phyloP scores from a whole-genome alignment of 2,888 invertebrate genomes.

The Machimus atricapillus region DNA sequence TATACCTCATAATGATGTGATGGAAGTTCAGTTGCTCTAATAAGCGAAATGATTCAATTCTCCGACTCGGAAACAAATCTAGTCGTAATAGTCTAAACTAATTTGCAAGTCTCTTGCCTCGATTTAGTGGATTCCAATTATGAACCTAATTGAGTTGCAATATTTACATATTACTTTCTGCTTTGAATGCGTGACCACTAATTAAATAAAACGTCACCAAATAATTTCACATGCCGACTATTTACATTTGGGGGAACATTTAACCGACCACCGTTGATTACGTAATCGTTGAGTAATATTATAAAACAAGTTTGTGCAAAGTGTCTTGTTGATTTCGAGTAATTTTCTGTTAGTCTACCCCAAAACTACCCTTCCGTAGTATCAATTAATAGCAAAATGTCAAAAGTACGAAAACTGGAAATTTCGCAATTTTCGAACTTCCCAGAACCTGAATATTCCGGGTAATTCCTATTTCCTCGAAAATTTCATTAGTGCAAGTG shows the following conservation, averaged over 20 bases:
- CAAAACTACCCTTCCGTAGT: neutral
- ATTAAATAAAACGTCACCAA: neutral
- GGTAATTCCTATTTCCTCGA: neutral
- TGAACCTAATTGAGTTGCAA: neutral
- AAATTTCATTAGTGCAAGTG: neutral
- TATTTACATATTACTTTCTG: neutral
- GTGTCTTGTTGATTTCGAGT: neutral
- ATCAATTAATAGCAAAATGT: neutral
- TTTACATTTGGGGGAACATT: neutral
- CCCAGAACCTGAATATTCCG: neutral
- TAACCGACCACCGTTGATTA: neutral
- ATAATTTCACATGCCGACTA: neutral
- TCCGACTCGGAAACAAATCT: neutral
- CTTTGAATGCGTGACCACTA: neutral
- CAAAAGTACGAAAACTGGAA: neutral
- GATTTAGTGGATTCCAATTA: neutral
- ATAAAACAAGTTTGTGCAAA: neutral
- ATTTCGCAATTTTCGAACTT: neutral
- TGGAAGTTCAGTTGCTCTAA: neutral
- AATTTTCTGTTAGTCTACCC: neutral
- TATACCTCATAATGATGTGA: neutral
- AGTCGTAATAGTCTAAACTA: neutral
- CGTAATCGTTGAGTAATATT: neutral
- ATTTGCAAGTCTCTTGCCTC: neutral
- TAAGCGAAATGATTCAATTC: neutral